These are phyloP conservation scores for Megalurothrips usitatus DNA, from an alignment of 2,888 invertebrate genomes.

Conservation along the genomic window DNA sequence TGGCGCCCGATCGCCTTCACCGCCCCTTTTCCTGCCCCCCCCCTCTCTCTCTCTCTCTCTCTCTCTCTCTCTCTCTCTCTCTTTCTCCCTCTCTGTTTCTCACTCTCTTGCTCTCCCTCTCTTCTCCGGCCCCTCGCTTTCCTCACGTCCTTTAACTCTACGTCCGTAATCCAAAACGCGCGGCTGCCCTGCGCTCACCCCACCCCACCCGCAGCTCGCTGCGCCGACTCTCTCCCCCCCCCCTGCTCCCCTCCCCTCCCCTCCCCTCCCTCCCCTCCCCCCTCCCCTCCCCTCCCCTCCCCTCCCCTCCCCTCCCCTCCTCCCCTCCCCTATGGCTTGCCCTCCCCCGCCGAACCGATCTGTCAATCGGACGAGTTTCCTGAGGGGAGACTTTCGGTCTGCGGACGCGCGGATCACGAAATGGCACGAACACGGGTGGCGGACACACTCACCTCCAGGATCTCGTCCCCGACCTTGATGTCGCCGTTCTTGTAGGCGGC, in stretches of 20 bases:
- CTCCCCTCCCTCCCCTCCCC: neutral
- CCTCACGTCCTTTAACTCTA: neutral
- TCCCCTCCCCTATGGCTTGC: too few relatives aligned
- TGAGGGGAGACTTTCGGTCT: too few relatives aligned
- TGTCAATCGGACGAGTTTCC: too few relatives aligned
- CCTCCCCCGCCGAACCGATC: too few relatives aligned
- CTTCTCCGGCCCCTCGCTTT: neutral
- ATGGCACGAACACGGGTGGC: too few relatives aligned
- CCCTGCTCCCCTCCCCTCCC: neutral
- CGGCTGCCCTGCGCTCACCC: neutral
- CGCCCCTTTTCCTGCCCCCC: neutral
- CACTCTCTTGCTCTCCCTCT: neutral
- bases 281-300: too few relatives aligned
- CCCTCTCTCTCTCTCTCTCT: neutral
- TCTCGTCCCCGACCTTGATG: slow-evolving; percentile 88
- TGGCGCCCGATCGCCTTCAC: neutral
- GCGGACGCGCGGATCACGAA: too few relatives aligned
- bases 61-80: neutral
- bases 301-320: too few relatives aligned
- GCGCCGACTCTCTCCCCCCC: neutral
- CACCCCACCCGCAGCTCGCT: neutral
- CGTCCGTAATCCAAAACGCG: neutral
- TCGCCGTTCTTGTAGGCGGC: slow-evolving; percentile 67
- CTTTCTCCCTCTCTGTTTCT: too few relatives aligned
- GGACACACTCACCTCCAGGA: slow-evolving; percentile 76